Base-by-base conservation (phyloP, 2,113 vertebrate genomes). In the Amblyopsis rosae region DNA sequence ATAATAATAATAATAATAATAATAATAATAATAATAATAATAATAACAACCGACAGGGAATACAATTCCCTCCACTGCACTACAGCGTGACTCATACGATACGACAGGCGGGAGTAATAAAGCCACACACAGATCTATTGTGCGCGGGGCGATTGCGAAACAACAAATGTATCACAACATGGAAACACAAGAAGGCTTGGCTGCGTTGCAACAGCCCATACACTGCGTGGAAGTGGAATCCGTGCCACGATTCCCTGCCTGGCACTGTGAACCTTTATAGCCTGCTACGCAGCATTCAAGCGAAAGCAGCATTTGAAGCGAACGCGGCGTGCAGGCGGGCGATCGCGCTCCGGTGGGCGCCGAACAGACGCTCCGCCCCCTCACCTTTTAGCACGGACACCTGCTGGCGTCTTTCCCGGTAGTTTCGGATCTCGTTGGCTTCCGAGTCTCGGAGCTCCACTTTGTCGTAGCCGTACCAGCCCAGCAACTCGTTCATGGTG, bases 361-460 rank as follows among this genome's bases (percentile, higher is more conserved):
- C 35, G 41, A 46, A 45, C 79, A 75, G 67, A 19, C 17, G 6
- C 32, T 3, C 73, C 57, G 59, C 49, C 62, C 49, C 62, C 81
- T 93, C 93, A 99, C 97, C 96, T 97, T 98, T 99, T 80, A 99
- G 94, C 91, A 98, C 96, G 89, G 96, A 98, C 90, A 98, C 95
- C 87, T 98, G 95, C 89, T 98, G 95, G 77, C 94, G 93, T 90
- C 94, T 94, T 82, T 96, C 94, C 86, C 94, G 92, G 74, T 97
- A 96, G 90, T 94, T 97, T 82, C 94, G 94, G 90, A 96, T 95
- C 92, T 99, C 96, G 75, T 95, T 94, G 89, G 96, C 94, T 88
- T 99, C 97, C 1, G 96, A 95, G 65, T 98, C 97, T 92, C 95
- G 92, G 84, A 98, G 59, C 77, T 99, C 97, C 65, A 97, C 95